Evolutionary conservation across 2,113 vertebrate genomes (phyloP).

Genomic region (Oncorhynchus gorbuscha): DNA sequence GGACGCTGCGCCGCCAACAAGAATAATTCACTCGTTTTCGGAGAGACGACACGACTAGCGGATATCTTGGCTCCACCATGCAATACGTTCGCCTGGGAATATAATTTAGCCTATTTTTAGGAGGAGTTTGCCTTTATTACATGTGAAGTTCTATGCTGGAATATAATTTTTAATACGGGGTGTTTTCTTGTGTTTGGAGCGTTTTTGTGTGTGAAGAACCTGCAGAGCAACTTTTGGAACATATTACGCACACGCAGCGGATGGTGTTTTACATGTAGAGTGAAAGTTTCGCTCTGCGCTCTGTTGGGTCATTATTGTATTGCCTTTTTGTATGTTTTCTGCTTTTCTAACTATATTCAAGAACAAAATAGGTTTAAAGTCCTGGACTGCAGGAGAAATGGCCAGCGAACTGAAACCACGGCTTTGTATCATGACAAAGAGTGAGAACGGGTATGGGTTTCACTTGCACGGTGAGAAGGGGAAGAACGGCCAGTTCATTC

Average conservation of each 20-base stretch:
- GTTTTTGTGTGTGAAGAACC: not conserved
- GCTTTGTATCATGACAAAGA: constrained; percentile 85
- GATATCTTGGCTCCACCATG: constrained; percentile 23
- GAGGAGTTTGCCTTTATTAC: not conserved
- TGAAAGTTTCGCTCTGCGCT: constrained; percentile 1
- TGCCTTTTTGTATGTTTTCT: not conserved
- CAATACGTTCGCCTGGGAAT: constrained; percentile 23
- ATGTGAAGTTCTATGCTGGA: not conserved
- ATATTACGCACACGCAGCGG: not conserved
- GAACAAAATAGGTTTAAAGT: constrained; percentile 33
- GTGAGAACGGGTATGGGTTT: constrained; percentile 88
- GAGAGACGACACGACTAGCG: constrained; percentile 27
- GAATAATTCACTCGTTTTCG: constrained; percentile 22
- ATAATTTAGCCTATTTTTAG: not conserved
- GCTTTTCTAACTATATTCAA: not conserved
- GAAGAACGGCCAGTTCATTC: constrained; percentile 90
- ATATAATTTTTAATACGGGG: not conserved
- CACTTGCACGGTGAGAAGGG: constrained; percentile 96
- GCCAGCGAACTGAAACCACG: constrained; percentile 84
- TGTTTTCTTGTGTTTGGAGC: not conserved
- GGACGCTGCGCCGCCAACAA: constrained; percentile 11
- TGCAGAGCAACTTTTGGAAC: not conserved
- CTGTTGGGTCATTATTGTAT: constrained; percentile 11
- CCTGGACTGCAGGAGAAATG: constrained; percentile 65
- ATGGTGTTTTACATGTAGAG: not conserved